Evolutionary conservation across 2,888 invertebrate genomes (phyloP), one percentile per base, ranked within the genome.

Genomic region (Caenorhabditis panamensis): DNA sequence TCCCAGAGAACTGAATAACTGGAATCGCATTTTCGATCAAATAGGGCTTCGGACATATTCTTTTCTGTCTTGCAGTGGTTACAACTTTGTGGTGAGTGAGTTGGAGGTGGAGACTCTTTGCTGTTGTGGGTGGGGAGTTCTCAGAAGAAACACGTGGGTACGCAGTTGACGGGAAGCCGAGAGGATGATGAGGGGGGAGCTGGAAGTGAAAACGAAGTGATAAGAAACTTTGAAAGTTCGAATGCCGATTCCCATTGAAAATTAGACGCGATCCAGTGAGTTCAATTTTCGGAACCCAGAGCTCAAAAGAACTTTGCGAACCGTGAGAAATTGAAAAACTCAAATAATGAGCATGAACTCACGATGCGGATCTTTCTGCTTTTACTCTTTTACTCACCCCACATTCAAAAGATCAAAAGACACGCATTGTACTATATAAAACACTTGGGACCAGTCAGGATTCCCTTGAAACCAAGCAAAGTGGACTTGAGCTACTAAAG

Each of bases 391-490:
- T 20, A 64, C 54, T 41, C 28, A 68, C 61, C 61, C 69, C 6
- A 71, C 24, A 28, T 71, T 61, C 8, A 71, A 20, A 16, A 71
- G 6, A 54, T 71, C 69, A 61, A 61, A 71, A 9, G 69, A 71
- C 20, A 71, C 53, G 47, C 67, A 56, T 22, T 67, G 67, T 1
- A 67, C 8, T 9, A 56, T 58, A 41, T 67, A 67, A 6, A 54
- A 66, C 2, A 58, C 31, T 16, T 67, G 31, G 11, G 56, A 53
- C 67, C 56, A 67, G 13, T 67, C 22, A 3, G 37, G 56, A 67
- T 67, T 31, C 31, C 47, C 61, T 59, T 63, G 44, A 22, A 66
- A 75, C 44, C 41, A 67, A 54, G 75, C 75, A 44, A 75, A 75
- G 31, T 67, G 61, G 1, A 31, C 31, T 16, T 66, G 67, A 37